Conservation (phyloP, 2,113 vertebrate genomes). For the Alligator sinensis region DNA sequence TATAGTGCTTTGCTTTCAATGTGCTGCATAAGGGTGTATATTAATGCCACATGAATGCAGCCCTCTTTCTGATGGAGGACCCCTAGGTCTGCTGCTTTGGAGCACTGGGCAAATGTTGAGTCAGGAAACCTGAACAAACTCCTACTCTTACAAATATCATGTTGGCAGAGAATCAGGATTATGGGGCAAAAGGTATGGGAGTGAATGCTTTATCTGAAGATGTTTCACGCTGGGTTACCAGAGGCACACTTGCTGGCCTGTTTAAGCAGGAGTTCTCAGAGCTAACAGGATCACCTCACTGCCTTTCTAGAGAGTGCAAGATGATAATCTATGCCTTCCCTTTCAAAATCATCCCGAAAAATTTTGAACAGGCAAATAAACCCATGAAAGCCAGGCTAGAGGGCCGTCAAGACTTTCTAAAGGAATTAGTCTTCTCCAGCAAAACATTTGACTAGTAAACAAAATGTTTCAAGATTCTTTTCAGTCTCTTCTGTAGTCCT, state of each 20-base stretch:
- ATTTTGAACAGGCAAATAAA: not conserved
- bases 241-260: not conserved
- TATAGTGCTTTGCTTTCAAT: not conserved
- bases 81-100: not conserved
- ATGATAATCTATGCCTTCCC: not conserved
- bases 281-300: not conserved
- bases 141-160: not conserved
- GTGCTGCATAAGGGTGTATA: not conserved
- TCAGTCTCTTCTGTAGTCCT: not conserved
- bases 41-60: not conserved
- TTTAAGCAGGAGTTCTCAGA: conserved; percentile 9
- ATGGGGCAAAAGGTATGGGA: not conserved
- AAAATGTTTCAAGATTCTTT: not conserved
- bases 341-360: conserved; percentile 3
- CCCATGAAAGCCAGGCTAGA: not conserved
- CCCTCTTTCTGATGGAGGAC: not conserved
- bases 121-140: not conserved
- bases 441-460: conserved; percentile 33
- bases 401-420: not conserved
- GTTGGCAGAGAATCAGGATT: not conserved
- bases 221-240: not conserved
- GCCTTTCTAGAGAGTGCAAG: not conserved
- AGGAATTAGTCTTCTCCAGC: conserved; percentile 44
- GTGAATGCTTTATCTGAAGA: not conserved
- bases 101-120: too few relatives aligned